These are phyloP conservation scores for Phyto melanocephala DNA, from an alignment of 2,888 invertebrate genomes.

Conservation along the genomic window DNA sequence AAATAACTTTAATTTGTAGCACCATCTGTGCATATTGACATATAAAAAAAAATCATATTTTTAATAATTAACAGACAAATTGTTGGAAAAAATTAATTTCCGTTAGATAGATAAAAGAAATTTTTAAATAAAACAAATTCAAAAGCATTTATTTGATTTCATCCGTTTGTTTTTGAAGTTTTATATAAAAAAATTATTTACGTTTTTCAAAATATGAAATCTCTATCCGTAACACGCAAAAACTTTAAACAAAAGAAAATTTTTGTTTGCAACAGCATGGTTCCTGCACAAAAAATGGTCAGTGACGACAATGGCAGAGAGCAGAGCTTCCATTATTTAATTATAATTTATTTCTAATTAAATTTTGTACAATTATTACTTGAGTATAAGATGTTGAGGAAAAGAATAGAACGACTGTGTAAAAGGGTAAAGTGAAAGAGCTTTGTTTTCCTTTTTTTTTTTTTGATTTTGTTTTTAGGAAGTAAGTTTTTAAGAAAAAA, in stretches of 20 bases:
- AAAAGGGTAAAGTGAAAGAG: background rate
- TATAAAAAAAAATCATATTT: background rate
- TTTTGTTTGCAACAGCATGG: slow-evolving; percentile 18
- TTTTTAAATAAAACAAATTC: no score
- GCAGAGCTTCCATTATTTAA: slow-evolving; percentile 33
- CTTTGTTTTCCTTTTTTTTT: background rate
- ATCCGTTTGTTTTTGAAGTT: background rate
- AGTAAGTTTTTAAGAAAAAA: slow-evolving; percentile 3
- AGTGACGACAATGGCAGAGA: background rate
- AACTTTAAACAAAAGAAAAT: slow-evolving; percentile 41
- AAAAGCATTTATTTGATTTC: background rate
- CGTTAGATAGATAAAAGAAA: slow-evolving; percentile 2
- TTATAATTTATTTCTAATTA: slow-evolving; percentile 43
- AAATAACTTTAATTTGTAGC: background rate
- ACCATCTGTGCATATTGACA: slow-evolving; percentile 7
- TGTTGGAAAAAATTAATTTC: slow-evolving; percentile 48
- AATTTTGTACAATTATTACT: slow-evolving; percentile 48
- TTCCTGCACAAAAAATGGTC: background rate
- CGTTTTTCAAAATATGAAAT: no score
- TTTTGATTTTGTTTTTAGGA: no score
- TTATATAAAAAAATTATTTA: no score
- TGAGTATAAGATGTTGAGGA: slow-evolving; percentile 14
- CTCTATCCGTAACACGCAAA: no score
- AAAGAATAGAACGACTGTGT: background rate
- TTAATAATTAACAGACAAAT: slow-evolving; percentile 40